A percentile compares a stretch with the other conserved stretches of the same genome.
Evolutionary conservation across 2,797 vertebrate genomes (phyloP).

Genomic region (Chiloscyllium punctatum): DNA sequence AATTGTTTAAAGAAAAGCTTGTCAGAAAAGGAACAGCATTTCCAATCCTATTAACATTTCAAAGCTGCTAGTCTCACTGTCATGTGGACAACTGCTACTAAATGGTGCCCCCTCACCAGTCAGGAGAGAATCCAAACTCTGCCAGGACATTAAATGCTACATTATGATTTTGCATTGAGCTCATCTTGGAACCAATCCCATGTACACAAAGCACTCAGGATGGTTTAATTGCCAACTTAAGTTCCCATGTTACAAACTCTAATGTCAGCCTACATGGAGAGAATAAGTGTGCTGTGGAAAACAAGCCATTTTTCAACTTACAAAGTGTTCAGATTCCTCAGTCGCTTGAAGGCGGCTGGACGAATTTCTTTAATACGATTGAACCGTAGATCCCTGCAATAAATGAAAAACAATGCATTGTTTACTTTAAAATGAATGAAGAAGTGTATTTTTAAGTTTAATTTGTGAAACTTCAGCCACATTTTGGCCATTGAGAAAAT

Average conservation of each 20-base stretch:
- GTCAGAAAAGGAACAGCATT: background rate
- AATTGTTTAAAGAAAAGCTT: background rate
- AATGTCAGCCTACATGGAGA: background rate
- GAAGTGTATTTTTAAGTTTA: background rate
- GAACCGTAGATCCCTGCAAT: constrained; percentile 56
- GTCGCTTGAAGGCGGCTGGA: constrained; percentile 48
- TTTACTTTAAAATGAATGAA: background rate
- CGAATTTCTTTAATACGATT: constrained; percentile 55
- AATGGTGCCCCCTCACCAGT: background rate
- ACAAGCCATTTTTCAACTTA: constrained; percentile 43
- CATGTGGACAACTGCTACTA: background rate
- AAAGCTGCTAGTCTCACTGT: background rate
- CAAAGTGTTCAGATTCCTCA: constrained; percentile 56
- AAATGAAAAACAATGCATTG: constrained; percentile 40
- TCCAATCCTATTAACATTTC: background rate
- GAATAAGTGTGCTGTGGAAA: background rate
- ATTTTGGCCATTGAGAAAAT: background rate
- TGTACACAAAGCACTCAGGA: background rate
- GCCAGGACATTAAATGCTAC: background rate
- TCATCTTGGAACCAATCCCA: background rate
- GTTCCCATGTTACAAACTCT: background rate
- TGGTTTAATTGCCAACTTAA: background rate
- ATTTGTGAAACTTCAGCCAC: background rate
- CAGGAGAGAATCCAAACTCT: constrained; percentile 19
- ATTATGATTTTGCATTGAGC: background rate